phyloP scores from a whole-genome alignment of 1,140 invertebrate genomes.

The Leptoteleia sp. region DNA sequence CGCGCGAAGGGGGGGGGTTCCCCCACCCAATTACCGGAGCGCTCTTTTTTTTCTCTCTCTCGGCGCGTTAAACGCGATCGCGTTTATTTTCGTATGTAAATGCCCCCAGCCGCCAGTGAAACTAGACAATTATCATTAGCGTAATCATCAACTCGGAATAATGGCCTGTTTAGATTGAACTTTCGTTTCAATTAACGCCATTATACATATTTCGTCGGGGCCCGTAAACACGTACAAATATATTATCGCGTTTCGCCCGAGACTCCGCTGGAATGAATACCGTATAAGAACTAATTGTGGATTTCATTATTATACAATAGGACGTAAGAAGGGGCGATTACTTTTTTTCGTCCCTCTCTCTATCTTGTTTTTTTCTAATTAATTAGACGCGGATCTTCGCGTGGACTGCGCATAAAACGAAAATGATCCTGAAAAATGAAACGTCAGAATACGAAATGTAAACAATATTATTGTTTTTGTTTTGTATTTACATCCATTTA shows the following conservation, averaged over 20 bases:
- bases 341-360: no score
- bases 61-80: no score
- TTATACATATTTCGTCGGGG: conserved; percentile 40
- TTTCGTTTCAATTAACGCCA: conserved; percentile 65
- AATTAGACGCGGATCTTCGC: conserved; percentile 33
- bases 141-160: conserved; percentile 52
- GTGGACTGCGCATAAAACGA: conserved; percentile 8
- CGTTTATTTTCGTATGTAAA: no score
- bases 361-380: conserved; percentile 45
- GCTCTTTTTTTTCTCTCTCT: no score
- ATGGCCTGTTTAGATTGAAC: conserved; percentile 49
- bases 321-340: conserved; percentile 27
- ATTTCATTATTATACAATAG: conserved; percentile 56
- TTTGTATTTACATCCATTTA: no score
- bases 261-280: conserved; percentile 23
- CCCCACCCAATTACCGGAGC: no score
- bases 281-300: conserved; percentile 41
- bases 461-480: no score
- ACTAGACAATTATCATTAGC: conserved; percentile 53
- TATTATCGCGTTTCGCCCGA: conserved; percentile 36
- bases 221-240: conserved; percentile 30
- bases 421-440: no score
- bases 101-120: no score
- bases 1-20: no score
- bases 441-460: no score